Evolutionary conservation across 1,140 invertebrate species (phyloP), one percentile per base, ranked within the genome.

Genomic region (Calliopsis andreniformis): DNA sequence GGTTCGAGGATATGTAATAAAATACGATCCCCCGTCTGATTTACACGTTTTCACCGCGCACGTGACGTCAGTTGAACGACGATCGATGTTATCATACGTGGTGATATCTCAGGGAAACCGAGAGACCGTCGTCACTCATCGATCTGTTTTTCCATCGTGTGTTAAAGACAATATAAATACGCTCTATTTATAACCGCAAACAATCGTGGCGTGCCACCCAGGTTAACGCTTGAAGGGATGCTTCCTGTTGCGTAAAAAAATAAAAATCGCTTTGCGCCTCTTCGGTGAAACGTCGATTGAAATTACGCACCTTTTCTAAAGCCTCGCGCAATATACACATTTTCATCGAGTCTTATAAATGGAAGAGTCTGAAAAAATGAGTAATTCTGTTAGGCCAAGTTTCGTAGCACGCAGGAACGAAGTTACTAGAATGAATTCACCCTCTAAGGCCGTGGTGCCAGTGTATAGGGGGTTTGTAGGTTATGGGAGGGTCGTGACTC

Each of bases 51-150:
- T 78, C 66, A 14, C 51, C 67, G 76, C 56, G 20, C 56, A 30
- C 39, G 62, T 80, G 82, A 83, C 78, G 82, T 83, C 82, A 83
- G 78, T 25, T 20, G 56, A 45, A 51, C 47, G 53, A 82, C 71
- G 67, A 84, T 83, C 81, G 82, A 84, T 83, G 76, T 75, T 83
- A 83, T 84, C 81, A 68, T 49, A 73, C 51, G 47, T 47, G 30
- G 62, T 83, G 72, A 83, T 84, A 84, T 70, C 68, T 47, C 30
- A 42, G 43, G 16, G 35, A 79, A 61, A 79, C 35, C 72, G 25
- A 69, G 63, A 42, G 62, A 55, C 30, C 42, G 62, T 45, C 49
- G 39, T 56, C 42, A 32, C 35, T 56, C 62, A 84, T 84, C 82
- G 81, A 84, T 84, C 78, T 80, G 78, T 84, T 84, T 84, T 83